Percentiles rank a stretch among this genome's conserved stretches.
phyloP scores from a whole-genome alignment of 2,797 vertebrate species.

The Hyperoplus lanceolatus region DNA sequence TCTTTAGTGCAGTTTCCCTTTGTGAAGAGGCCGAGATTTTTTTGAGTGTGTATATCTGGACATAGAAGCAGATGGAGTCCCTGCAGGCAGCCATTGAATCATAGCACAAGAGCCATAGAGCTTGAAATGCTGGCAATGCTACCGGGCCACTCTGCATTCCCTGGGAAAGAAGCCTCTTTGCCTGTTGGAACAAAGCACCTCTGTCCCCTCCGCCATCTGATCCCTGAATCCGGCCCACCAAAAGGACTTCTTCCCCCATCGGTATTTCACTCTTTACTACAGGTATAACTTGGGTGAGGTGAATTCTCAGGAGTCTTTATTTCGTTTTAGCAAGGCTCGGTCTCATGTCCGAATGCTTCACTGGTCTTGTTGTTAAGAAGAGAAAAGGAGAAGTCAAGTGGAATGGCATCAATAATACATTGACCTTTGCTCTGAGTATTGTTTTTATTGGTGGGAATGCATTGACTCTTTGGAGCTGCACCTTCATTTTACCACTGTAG shows the following conservation, averaged over 20 bases:
- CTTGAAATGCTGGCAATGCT: constrained; percentile 52
- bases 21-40: constrained; percentile 30
- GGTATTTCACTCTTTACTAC: constrained; percentile 38
- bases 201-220: constrained; percentile 78
- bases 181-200: constrained; percentile 78
- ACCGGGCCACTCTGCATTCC: constrained; percentile 53
- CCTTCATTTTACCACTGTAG: neutral
- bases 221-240: constrained; percentile 64
- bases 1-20: constrained; percentile 16
- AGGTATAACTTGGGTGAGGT: constrained; percentile 12
- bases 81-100: constrained; percentile 65
- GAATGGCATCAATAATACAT: neutral
- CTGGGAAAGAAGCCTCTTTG: constrained; percentile 66
- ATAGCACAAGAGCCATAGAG: constrained; percentile 15
- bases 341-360: neutral
- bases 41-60: constrained; percentile 29
- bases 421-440: neutral
- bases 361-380: constrained; percentile 9
- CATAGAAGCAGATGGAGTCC: constrained; percentile 69
- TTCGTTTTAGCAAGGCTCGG: constrained; percentile 6
- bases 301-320: constrained; percentile 47
- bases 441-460: neutral
- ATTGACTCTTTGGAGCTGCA: neutral
- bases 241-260: constrained; percentile 2
- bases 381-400: neutral